phyloP scores from a whole-genome alignment of 2,797 vertebrate genomes.

The Galaxias olidus region DNA sequence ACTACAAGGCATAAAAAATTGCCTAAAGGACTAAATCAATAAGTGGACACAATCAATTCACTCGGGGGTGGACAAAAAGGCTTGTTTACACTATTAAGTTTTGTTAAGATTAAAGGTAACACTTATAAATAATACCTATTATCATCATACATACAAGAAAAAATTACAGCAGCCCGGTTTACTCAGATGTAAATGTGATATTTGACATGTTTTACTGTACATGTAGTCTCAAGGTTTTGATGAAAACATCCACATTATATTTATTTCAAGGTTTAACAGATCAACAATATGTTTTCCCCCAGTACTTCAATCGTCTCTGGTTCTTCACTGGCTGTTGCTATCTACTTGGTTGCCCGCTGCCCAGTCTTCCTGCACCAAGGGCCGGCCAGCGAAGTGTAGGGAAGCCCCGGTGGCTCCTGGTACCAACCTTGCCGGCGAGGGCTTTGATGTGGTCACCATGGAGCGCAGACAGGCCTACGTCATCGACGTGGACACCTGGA shows the following conservation, averaged over 20 bases:
- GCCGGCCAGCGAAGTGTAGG: slow-evolving; percentile 52
- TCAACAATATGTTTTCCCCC: neutral
- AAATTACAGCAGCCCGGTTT: too few relatives aligned
- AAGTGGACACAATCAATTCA: too few relatives aligned
- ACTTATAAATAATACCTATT: too few relatives aligned
- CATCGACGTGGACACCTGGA: slow-evolving; percentile 59
- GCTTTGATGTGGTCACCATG: slow-evolving; percentile 78
- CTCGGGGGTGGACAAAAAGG: too few relatives aligned
- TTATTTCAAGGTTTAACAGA: neutral
- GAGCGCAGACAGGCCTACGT: slow-evolving; percentile 59
- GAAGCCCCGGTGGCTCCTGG: slow-evolving; percentile 64
- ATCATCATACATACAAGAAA: too few relatives aligned
- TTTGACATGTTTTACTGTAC: too few relatives aligned
- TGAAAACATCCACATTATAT: neutral
- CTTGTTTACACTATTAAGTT: too few relatives aligned
- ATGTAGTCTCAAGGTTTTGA: neutral
- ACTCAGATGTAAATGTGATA: too few relatives aligned
- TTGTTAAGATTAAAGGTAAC: too few relatives aligned
- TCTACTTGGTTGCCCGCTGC: neutral
- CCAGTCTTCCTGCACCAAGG: slow-evolving; percentile 17
- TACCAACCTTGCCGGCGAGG: slow-evolving; percentile 75
- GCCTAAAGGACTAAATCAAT: too few relatives aligned
- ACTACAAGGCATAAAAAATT: too few relatives aligned
- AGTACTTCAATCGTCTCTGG: neutral
- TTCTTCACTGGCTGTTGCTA: slow-evolving; percentile 18